Percentiles rank a stretch among this genome's conserved stretches.
phyloP scores from a whole-genome alignment of 2,888 invertebrate species.

The Morpho achilles region DNA sequence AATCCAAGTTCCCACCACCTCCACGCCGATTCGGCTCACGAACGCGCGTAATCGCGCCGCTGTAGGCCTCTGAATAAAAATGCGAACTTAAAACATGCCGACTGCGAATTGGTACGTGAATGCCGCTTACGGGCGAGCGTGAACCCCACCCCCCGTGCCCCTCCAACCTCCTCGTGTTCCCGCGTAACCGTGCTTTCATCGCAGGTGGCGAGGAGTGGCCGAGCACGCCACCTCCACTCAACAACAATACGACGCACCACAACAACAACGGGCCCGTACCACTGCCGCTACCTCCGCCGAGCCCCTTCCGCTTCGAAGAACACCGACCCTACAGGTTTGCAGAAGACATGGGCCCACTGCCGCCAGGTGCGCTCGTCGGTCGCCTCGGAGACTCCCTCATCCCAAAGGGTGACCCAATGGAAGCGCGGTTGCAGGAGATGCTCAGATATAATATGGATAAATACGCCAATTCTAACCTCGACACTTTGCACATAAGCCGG shows the following conservation, averaged over 20 bases:
- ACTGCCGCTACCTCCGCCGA: slow-evolving; percentile 73
- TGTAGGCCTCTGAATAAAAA: slow-evolving; percentile 42
- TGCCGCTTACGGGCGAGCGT: slow-evolving; percentile 54
- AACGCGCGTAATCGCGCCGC: slow-evolving; percentile 61
- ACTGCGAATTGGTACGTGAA: slow-evolving; percentile 52
- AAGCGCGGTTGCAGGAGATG: slow-evolving; percentile 95
- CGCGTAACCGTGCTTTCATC: slow-evolving; percentile 76
- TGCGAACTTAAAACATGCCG: slow-evolving; percentile 52
- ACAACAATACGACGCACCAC: slow-evolving; percentile 78
- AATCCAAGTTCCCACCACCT: slow-evolving; percentile 58
- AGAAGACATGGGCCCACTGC: slow-evolving; percentile 86
- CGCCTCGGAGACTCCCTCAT: slow-evolving; percentile 93
- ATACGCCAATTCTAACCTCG: slow-evolving; percentile 94
- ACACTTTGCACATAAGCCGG: slow-evolving; percentile 96
- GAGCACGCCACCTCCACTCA: slow-evolving; percentile 71
- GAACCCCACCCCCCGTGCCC: slow-evolving; percentile 38
- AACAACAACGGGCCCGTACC: slow-evolving; percentile 74
- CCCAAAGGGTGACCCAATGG: slow-evolving; percentile 96
- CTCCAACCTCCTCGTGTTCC: slow-evolving; percentile 88
- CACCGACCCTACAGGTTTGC: slow-evolving; percentile 90
- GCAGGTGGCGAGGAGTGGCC: slow-evolving; percentile 77
- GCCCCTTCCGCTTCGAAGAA: slow-evolving; percentile 90
- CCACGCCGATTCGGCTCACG: slow-evolving; percentile 53
- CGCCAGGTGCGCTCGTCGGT: slow-evolving; percentile 90
- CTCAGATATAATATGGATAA: slow-evolving; percentile 97